Percentiles rank a stretch among this genome's conserved stretches.
Evolutionary conservation across 2,888 invertebrate species (phyloP).

Genomic region (Plemyria rubiginata): DNA sequence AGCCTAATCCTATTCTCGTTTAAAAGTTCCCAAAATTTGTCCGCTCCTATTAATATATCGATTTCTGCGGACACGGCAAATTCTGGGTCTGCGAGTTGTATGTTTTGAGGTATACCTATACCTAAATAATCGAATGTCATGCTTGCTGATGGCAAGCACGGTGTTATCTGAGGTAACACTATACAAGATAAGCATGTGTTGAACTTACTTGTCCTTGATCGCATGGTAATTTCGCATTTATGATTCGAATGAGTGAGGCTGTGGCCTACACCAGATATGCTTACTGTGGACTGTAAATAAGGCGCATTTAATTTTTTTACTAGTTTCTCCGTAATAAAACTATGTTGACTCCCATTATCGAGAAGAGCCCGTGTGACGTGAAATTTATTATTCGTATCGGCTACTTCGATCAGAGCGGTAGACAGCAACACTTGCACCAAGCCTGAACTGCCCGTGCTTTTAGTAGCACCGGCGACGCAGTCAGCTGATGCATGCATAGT

Average conservation of each 20-base stretch:
- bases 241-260: slow-evolving; percentile 33
- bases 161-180: slow-evolving; percentile 28
- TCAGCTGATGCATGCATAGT: slow-evolving; percentile 6
- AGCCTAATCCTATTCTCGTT: slow-evolving; percentile 5
- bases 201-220: slow-evolving; percentile 20
- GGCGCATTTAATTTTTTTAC: too few relatives aligned
- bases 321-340: too few relatives aligned
- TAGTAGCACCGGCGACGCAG: neutral
- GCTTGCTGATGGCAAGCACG: slow-evolving; percentile 3
- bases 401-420: slow-evolving; percentile 8
- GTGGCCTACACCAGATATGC: slow-evolving; percentile 37
- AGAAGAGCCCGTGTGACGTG: neutral
- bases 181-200: slow-evolving; percentile 32
- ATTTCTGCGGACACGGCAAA: slow-evolving; percentile 3
- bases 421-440: slow-evolving; percentile 17
- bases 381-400: slow-evolving; percentile 8
- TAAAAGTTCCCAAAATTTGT: slow-evolving; percentile 12
- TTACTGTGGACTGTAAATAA: slow-evolving; percentile 42
- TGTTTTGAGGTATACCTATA: slow-evolving; percentile 6
- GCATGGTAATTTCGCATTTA: slow-evolving; percentile 31
- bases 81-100: slow-evolving; percentile 7
- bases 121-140: slow-evolving; percentile 3
- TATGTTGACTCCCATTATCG: too few relatives aligned
- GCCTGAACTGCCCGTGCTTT: slow-evolving; percentile 1
- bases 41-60: slow-evolving; percentile 11